Evolutionary conservation across 1,140 invertebrate species (phyloP), one percentile per base, ranked within the genome.

Genomic region (Heliconius nattereri): DNA sequence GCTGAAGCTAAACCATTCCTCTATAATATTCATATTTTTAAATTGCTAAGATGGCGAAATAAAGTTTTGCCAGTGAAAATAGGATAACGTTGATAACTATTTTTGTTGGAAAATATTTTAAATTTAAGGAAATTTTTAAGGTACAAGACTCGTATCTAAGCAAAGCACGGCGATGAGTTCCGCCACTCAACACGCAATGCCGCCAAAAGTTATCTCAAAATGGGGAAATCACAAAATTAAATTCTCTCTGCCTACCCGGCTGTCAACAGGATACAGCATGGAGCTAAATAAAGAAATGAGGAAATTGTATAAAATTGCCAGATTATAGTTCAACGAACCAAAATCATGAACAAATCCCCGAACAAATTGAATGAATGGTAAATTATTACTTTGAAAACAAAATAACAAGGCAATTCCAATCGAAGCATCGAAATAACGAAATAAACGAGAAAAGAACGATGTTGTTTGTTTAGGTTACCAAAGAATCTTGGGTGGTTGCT

Each of bases 341-440:
- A 76, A 66, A 66, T 66, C 11, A 16, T 66, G 60, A 77, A 70
- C 40, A 72, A 77, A 77, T 71, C 66, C 70, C 26, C 32, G 52
- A 54, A 76, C 75, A 75, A 80, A 80, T 71, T 52, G 75, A 76
- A 80, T 76, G 79, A 70, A 76, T 76, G 54, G 54, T 76, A 73
- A 80, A 76, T 80, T 80, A 80, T 80, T 73, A 73, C 79, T 80
- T 80, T 80, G 79, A 76, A 80, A 80, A 80, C 79, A 77, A 60
- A 75, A 80, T 80, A 80, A 80, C 79, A 77, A 80, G 79, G 79
- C 79, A 78, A 81, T 81, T 76, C 75, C 82, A 81, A 83, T 79
- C 77, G 78, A 82, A 78, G 78, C 76, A 78, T 79, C 78, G 78
- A 78, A 84, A 82, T 80, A 84, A 84, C 83, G 75, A 80, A 82